Base-by-base conservation (phyloP, 2,113 vertebrate genomes). In the Glareola pratincola region DNA sequence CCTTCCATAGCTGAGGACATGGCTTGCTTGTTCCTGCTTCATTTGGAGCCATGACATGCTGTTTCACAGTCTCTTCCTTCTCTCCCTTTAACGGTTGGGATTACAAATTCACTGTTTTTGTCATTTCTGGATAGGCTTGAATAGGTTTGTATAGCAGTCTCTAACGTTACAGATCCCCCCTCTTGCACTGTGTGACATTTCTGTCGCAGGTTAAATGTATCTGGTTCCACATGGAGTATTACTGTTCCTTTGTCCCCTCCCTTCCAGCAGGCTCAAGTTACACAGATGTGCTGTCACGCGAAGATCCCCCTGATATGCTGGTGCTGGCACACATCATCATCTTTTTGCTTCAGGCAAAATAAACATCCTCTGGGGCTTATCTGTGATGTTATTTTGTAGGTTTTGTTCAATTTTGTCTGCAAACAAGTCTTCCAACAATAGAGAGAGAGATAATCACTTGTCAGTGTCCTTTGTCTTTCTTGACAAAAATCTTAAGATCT, bases 351-450 rank as follows among this genome's bases (percentile, higher is more conserved):
- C 34, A 9, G 92, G 94, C 82, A 87, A 94, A 97, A 78, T 87
- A 96, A 95, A 92, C 72, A 86, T 94, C 48, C 95, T 94, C 90
- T 91, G 79, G 83, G 91, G 90, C 59, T 93, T 96, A 85, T 84
- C 90, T 94, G 34, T 97, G 93, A 71, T 94, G 73, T 87, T 95
- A 54, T 54, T 94, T 95, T 78, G 67, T 87, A 88, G 75, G 47
- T 66, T 87, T 85, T 89, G 84, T 90, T 75, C 76, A 39, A 34
- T 92, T 95, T 82, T 4, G 4, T 94, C 76, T 92, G 48, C 56
- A 43, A 92, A 45, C 75, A 72, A 20, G 8, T 57, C 60, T 81
- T 86, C 23, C 47, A 59, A 19, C 56, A 88, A 37, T 39, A 67
- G 74, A 64, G 51, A 64, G 51, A 75, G 71, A 24, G 68, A 62